Evolutionary conservation across 2,888 invertebrate species (phyloP), one percentile per base, ranked within the genome.

Genomic region (Notodonta ziczac): DNA sequence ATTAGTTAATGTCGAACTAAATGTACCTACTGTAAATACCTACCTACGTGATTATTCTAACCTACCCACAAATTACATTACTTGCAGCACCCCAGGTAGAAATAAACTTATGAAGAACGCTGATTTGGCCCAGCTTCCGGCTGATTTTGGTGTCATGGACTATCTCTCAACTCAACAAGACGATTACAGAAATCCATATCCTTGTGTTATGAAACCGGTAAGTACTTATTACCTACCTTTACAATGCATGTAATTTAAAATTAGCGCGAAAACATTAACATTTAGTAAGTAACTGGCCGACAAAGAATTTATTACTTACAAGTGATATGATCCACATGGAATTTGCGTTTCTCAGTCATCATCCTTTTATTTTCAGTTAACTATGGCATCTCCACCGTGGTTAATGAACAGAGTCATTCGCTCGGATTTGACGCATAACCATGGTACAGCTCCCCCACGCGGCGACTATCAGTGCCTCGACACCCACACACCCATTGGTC

Each of bases 131-230:
- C 90, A 91, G 77, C 82, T 93, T 6, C 85, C 88, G 2, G 72
- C 79, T 10, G 88, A 93, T 68, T 93, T 85, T 69, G 91, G 92
- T 54, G 78, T 90, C 3, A 91, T 90, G 87, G 93, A 93, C 74
- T 94, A 93, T 66, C 51, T 86, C 8, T 86, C 94, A 6, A 93
- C 91, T 16, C 94, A 94, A 77, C 94, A 95, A 77, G 89, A 91
- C 65, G 94, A 94, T 74, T 95, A 93, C 66, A 86, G 90, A 67
- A 90, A 91, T 63, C 95, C 94, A 0, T 81, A 84, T 72, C 94
- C 94, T 40, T 79, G 82, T 56, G 87, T 89, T 40, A 82, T 89
- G 52, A 90, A 90, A 80, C 92, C 94, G 82, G 95, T 95, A 87
- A 66, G 69, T 68, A 57, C n/a, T n/a, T n/a, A n/a, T n/a, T n/a